Evolutionary conservation across 1,140 invertebrate species (phyloP).

Genomic region (Rhynchophorus ferrugineus): DNA sequence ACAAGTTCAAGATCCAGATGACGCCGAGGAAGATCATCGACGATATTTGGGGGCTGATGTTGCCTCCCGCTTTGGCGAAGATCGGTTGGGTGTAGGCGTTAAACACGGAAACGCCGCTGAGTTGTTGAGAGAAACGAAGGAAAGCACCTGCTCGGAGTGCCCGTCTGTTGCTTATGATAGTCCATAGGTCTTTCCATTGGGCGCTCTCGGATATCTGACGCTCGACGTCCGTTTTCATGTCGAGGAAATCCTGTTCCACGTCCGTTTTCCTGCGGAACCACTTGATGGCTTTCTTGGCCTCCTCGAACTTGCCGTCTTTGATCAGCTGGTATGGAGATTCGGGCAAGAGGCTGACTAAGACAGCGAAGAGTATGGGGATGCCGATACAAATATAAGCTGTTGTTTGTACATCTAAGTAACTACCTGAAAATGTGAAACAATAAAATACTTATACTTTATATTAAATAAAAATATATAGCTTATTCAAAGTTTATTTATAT

Average conservation of each 20-base stretch:
- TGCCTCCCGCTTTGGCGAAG: slow-evolving; percentile 45
- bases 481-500: too few species aligned
- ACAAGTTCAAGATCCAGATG: slow-evolving; percentile 56
- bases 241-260: slow-evolving; percentile 28
- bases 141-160: slow-evolving; percentile 40
- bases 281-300: slow-evolving; percentile 18
- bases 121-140: slow-evolving; percentile 52
- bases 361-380: slow-evolving; percentile 36
- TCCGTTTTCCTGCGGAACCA: slow-evolving; percentile 27
- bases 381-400: slow-evolving; percentile 21
- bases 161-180: slow-evolving; percentile 39
- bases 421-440: slow-evolving; percentile 2
- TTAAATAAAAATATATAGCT: too few species aligned
- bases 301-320: slow-evolving; percentile 21
- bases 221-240: slow-evolving; percentile 23
- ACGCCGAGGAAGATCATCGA: slow-evolving; percentile 49
- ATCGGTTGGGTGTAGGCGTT: slow-evolving; percentile 55
- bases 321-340: slow-evolving; percentile 35
- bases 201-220: slow-evolving; percentile 26
- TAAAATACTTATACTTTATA: too few species aligned
- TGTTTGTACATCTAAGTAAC: slow-evolving; percentile 11
- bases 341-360: slow-evolving; percentile 32
- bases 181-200: slow-evolving; percentile 32
- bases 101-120: slow-evolving; percentile 53
- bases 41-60: slow-evolving; percentile 53